Percentiles rank a stretch among this genome's conserved stretches.
Evolutionary conservation across 2,113 vertebrate species (phyloP).

Genomic region (Peromyscus californicus): DNA sequence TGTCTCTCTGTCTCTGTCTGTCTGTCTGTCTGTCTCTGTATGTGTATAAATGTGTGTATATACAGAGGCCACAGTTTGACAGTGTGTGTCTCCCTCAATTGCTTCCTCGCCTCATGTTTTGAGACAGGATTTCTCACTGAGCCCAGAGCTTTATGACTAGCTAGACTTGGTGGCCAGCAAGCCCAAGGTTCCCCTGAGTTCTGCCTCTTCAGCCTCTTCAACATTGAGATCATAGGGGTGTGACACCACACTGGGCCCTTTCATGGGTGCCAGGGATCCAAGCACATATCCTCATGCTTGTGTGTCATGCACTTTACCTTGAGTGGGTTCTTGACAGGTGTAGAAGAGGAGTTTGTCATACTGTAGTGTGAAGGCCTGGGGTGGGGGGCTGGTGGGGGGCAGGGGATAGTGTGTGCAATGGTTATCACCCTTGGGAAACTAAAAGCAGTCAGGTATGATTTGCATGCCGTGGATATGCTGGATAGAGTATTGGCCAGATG

Average conservation of each 20-base stretch:
- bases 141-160: not conserved
- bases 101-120: not conserved
- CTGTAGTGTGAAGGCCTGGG: accelerated
- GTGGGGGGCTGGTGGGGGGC: not conserved
- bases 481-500: not conserved
- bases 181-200: not conserved
- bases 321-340: not conserved
- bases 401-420: not conserved
- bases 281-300: not conserved
- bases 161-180: not conserved
- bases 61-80: not conserved
- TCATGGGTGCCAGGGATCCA: not conserved
- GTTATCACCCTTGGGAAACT: not conserved
- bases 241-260: not conserved
- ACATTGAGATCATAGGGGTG: not conserved
- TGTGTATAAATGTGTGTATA: too few species aligned
- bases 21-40: not conserved
- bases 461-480: accelerated
- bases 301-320: not conserved
- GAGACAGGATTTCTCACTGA: not conserved
- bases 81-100: not conserved
- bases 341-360: not conserved
- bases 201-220: not conserved
- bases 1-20: too few species aligned
- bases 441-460: not conserved